phyloP scores from a whole-genome alignment of 2,797 vertebrate species.

The Falco columbarius region DNA sequence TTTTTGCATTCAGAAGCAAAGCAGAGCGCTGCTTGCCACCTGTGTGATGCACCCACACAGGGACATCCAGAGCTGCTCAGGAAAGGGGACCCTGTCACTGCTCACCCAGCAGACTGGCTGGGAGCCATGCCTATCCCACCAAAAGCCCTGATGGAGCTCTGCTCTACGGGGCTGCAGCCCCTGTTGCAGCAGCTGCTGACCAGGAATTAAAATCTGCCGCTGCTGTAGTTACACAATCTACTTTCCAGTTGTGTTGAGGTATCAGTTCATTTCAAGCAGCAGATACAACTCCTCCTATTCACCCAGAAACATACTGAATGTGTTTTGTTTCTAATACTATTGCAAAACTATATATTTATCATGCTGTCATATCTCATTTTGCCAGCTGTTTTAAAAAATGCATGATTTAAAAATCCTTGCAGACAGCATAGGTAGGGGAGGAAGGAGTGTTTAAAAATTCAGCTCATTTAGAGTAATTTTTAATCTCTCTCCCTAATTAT shows the following conservation, averaged over 20 bases:
- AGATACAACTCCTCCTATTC: background rate
- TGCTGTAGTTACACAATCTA: background rate
- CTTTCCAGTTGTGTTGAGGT: background rate
- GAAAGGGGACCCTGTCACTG: background rate
- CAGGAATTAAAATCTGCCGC: background rate
- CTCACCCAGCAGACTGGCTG: background rate
- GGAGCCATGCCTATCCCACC: background rate
- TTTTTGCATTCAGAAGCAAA: background rate
- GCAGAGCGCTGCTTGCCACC: background rate
- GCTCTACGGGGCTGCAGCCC: background rate
- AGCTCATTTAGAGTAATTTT: slow-evolving; percentile 30
- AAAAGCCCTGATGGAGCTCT: background rate
- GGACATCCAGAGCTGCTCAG: background rate
- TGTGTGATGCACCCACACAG: background rate
- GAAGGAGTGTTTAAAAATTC: slow-evolving; percentile 19
- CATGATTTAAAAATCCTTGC: background rate
- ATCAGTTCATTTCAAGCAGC: background rate
- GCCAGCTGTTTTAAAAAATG: background rate
- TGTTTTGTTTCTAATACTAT: background rate
- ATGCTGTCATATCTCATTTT: background rate
- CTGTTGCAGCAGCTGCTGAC: background rate
- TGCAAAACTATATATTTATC: background rate
- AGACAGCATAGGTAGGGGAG: slow-evolving; percentile 2
- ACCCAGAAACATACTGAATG: background rate
- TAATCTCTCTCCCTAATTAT: slow-evolving; percentile 52